These are phyloP conservation scores for Callionymus lyra DNA, from an alignment of 2,113 vertebrate species.

Conservation along the genomic window DNA sequence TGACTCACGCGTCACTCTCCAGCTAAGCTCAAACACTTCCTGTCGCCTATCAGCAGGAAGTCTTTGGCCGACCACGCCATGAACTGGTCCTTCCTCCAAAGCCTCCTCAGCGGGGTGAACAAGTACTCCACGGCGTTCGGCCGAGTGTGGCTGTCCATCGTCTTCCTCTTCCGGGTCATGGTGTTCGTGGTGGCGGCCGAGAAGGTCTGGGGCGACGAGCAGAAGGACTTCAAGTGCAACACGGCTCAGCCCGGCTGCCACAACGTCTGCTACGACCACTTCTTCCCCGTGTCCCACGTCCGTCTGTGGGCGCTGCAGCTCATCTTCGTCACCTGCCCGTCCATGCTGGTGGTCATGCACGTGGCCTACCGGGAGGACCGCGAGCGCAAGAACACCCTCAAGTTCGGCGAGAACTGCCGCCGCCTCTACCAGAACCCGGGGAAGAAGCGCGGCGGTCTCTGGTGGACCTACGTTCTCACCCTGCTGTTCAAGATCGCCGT, in stretches of 20 bases:
- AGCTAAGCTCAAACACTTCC: slow-evolving; percentile 10
- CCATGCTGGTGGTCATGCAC: slow-evolving; percentile 88
- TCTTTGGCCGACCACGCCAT: slow-evolving; percentile 70
- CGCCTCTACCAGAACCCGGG: slow-evolving; percentile 69
- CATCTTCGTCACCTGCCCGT: slow-evolving; percentile 94
- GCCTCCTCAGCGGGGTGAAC: slow-evolving; percentile 83
- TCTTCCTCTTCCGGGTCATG: slow-evolving; percentile 90
- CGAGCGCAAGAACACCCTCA: slow-evolving; percentile 58
- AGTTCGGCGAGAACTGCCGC: slow-evolving; percentile 38
- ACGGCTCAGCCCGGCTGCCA: slow-evolving; percentile 85
- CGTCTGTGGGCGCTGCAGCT: slow-evolving; percentile 96
- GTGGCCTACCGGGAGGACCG: slow-evolving; percentile 83
- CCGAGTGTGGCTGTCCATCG: slow-evolving; percentile 87
- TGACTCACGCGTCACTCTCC: too few relatives aligned
- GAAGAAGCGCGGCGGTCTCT: slow-evolving; percentile 88
- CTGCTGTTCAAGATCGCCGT: slow-evolving; percentile 80
- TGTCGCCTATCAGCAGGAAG: slow-evolving; percentile 32
- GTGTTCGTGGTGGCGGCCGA: slow-evolving; percentile 88
- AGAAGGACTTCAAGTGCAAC: slow-evolving; percentile 92
- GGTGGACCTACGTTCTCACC: slow-evolving; percentile 92
- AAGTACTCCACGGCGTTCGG: slow-evolving; percentile 91
- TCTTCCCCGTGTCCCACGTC: slow-evolving; percentile 89
- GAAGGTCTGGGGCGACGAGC: slow-evolving; percentile 87
- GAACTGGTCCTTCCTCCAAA: slow-evolving; percentile 87
- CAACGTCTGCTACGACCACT: slow-evolving; percentile 88